Base-by-base conservation (phyloP, 2,888 invertebrate genomes). In the Morpho achilles region DNA sequence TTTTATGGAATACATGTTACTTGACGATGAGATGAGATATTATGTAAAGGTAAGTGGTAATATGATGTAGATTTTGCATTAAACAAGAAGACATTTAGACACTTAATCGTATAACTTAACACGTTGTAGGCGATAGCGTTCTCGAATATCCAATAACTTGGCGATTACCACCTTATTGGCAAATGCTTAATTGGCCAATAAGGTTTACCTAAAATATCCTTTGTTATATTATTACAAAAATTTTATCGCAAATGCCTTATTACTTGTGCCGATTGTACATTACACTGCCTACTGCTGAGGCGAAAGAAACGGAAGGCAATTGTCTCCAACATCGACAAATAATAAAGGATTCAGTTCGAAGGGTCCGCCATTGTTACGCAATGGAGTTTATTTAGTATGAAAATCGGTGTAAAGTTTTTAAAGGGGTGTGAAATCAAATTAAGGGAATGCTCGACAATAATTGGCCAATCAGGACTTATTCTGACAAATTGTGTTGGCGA, bases 331-430 rank as follows among this genome's bases (percentile, higher is more conserved):
- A 76, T 77, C 75, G 76, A 77, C 79, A 80, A 80, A 77, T 79
- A 80, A 77, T 79, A 76, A 69, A 75, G 79, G 84, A 81, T 74
- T 76, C 67, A 63, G 70, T 68, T 72, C 71, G 69, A 76, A 74
- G 82, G 82, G 80, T 74, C 70, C 67, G 63, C 75, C 65, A 80
- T 84, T 82, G 84, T 83, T 58, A 56, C 53, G 72, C 79, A 84
- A 82, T 77, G 76, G 77, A 74, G 70, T 85, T 82, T 84, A 85
- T 86, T 85, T 78, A 77, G 79, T 82, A 84, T 85, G 80, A 84
- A 82, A 84, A 79, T 63, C 56, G 59, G 59, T 63, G 63, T 60
- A 32, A 62, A 63, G 62, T 67, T 67, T 70, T 73, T 67, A 68
- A 73, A 72, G 74, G 78, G 75, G 78, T 74, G 75, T 67, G 63